Percentiles rank a stretch among this genome's conserved stretches.
These are phyloP conservation scores for Otocyon megalotis DNA, from an alignment of 2,113 vertebrate species.

Conservation along the genomic window DNA sequence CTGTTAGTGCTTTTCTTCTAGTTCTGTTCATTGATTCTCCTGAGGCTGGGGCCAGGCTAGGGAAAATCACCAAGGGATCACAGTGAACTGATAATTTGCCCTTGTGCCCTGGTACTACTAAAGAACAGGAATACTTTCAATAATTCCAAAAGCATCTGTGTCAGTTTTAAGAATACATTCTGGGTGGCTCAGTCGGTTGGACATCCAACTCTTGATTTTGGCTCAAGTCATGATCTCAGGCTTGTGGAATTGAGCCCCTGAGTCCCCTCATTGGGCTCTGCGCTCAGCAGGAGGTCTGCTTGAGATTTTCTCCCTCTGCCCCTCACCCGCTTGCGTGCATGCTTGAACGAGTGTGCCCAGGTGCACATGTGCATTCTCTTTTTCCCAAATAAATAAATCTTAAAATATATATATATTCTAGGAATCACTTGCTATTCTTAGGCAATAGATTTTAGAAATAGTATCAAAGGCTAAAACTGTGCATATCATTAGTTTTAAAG, in stretches of 20 bases:
- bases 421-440: conserved; percentile 61
- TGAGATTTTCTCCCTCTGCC: neutral
- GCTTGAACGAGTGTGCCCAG: too few relatives aligned
- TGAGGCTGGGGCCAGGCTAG: conserved; percentile 47
- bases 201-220: neutral
- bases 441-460: conserved; percentile 48
- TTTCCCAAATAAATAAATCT: neutral
- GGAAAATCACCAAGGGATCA: conserved; percentile 65
- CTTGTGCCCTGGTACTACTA: conserved; percentile 51
- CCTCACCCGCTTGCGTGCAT: neutral
- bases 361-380: too few relatives aligned
- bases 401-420: conserved; percentile 46
- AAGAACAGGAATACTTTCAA: conserved; percentile 49
- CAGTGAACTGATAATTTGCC: conserved; percentile 59
- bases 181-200: neutral
- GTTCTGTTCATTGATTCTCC: conserved; percentile 64
- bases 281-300: neutral
- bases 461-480: conserved; percentile 46
- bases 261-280: neutral
- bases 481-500: conserved; percentile 66
- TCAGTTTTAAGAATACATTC: conserved; percentile 63
- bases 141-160: conserved; percentile 67
- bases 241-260: neutral
- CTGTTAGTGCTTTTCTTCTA: conserved; percentile 69
- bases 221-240: neutral